Evolutionary conservation across 2,113 vertebrate genomes (phyloP).

Genomic region (Epinephelus lanceolatus): DNA sequence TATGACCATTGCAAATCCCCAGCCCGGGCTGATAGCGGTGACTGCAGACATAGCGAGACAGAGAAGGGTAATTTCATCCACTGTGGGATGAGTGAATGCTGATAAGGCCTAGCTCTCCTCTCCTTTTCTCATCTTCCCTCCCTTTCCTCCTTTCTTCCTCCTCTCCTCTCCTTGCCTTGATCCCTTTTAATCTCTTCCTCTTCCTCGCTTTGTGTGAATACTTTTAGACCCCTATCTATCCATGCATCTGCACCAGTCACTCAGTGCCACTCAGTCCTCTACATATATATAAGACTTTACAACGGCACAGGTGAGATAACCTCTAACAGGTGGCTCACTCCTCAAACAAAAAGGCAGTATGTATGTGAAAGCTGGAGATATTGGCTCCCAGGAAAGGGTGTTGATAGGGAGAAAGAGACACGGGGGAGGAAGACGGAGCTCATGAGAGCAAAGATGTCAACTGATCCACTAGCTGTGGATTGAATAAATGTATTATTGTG

Average conservation of each 20-base stretch:
- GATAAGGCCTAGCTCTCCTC: conserved; percentile 56
- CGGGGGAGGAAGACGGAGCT: conserved; percentile 39
- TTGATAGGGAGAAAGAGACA: conserved; percentile 20
- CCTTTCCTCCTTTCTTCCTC: background rate
- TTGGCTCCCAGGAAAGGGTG: conserved; percentile 2
- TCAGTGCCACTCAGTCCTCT: conserved; percentile 21
- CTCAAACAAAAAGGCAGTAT: conserved; percentile 31
- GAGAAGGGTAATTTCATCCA: conserved; percentile 76
- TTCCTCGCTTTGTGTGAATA: conserved; percentile 7
- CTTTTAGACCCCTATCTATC: background rate
- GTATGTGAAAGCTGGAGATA: conserved; percentile 12
- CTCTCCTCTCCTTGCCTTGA: conserved; percentile 21
- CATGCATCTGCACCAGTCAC: background rate
- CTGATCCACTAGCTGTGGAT: conserved; percentile 60
- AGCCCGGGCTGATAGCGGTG: conserved; percentile 55
- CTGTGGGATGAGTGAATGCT: conserved; percentile 68
- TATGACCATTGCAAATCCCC: conserved; percentile 70
- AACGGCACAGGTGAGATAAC: conserved; percentile 36
- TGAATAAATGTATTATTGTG: conserved; percentile 68
- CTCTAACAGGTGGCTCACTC: conserved; percentile 27
- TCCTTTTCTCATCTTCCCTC: conserved; percentile 36
- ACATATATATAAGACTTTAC: conserved; percentile 20
- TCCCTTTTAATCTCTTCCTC: conserved; percentile 32
- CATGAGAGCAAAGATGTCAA: conserved; percentile 63
- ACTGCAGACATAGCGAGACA: conserved; percentile 64